Base-by-base conservation (phyloP, 1,140 invertebrate species). In the fruit fly (Drosophila melanogaster) region DNA sequence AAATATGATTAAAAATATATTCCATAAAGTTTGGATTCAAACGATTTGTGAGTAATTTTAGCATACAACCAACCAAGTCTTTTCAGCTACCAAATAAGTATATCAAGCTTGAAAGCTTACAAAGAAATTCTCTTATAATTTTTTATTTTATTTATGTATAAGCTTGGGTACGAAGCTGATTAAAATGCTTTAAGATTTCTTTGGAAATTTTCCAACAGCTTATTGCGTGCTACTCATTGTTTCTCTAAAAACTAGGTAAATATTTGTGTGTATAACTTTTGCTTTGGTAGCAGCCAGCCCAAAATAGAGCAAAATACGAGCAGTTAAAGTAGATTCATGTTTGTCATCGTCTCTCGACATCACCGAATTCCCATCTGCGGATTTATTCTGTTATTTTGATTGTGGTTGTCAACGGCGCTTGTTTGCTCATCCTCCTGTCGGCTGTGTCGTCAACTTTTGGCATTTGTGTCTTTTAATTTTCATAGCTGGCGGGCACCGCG, bases 401-500 rank as follows among this genome's bases (percentile, higher is more conserved):
- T 87, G 78, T 66, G 72, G 84, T 80, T 89, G 84, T 77, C 84
- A 89, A 89, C 76, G 64, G 60, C 66, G 33, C 70, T 73, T 81
- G 67, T 78, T 74, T 77, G 56, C 22, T 8, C 51, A 11, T 15
- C 35, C 3, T 24, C 33, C 55, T 26, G 46, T 24, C 37, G 40
- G 24, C 22, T 65, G 53, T 75, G 57, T 74, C 69, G 53, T 54
- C 46, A 79, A 56, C 40, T 77, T 78, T 77, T 79, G 71, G 60
- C 47, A 66, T 81, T 74, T 71, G 47, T 79, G 61, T 66, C 54
- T 73, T 75, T 81, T 86, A 78, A 86, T 86, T 86, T 86, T 81
- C 54, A 73, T 78, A 40, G 81, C 69, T 78, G 50, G 62, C 71
- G 76, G 64, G 58, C 26, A 58, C 41, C 69, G 35, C 69, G 26